Base-by-base conservation (phyloP, 2,888 invertebrate species). In the Drosophila dives region DNA sequence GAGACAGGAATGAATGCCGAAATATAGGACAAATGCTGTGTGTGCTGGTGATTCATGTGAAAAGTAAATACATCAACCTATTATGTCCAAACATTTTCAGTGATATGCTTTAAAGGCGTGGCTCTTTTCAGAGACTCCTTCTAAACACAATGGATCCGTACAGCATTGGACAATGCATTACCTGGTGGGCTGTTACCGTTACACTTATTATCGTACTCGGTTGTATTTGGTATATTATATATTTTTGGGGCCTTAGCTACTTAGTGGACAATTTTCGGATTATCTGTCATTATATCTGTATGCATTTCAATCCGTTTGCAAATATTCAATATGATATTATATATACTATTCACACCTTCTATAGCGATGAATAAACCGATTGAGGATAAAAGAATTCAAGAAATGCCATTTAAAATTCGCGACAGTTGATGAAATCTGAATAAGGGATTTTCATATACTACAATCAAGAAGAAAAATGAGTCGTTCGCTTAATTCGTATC, bases 31-130 rank as follows among this genome's bases (percentile, higher is more conserved):
- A 50, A 53, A 63, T 49, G 20, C 48, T 42, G 11, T 26, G 11
- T 20, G 23, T 11, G 29, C 32, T 54, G 48, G 20, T 50, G 53
- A 64, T 48, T 55, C 51, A 48, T 48, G 45, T 54, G 60, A 65
- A 66, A 63, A 63, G 56, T 64, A 23, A 54, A 66, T 54, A 65
- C 55, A 68, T n/a, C 15, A 15, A 53, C 61, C 36, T 42, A 40
- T 32, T 23, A 36, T 60, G 54, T n/a, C 23, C 23, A 42, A 45
- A 29, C 29, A 56, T 62, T 62, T 58, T 38, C 45, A 48, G 48
- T 45, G 50, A 36, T 50, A 70, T 61, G 55, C 51, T 64, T 77
- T 50, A 73, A 77, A 82, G 82, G 82, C 80, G 82, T 82, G 84
- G 82, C 79, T 53, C 32, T n/a, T 48, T 36, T 34, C 38, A 29